These are phyloP conservation scores for Porites lobata DNA, from an alignment of 92 coral and sea anemone genomes.

Conservation along the genomic window DNA sequence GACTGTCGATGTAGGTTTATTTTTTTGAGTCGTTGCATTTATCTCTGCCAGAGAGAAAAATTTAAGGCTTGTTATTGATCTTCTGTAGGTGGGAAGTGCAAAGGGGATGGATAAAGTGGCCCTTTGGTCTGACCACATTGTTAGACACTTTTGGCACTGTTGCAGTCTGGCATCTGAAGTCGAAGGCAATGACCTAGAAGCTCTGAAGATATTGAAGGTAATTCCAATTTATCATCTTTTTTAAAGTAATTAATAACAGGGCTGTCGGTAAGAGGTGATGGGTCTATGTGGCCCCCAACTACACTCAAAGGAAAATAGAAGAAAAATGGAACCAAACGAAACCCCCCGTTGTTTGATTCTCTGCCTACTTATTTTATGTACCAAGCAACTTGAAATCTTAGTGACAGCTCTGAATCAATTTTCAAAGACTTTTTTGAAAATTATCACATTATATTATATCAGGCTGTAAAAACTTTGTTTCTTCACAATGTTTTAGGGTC, in stretches of 20 bases:
- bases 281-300: too few species aligned
- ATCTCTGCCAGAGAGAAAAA: neutral
- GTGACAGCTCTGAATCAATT: too few species aligned
- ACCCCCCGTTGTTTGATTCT: too few species aligned
- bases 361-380: too few species aligned
- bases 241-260: neutral
- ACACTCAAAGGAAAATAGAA: too few species aligned
- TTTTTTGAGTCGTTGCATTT: constrained; percentile 5
- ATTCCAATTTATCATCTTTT: neutral
- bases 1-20: neutral
- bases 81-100: constrained; percentile 45
- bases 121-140: constrained; percentile 60
- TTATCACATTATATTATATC: too few species aligned
- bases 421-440: too few species aligned
- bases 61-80: neutral
- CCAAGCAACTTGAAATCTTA: too few species aligned
- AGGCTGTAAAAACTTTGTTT: too few species aligned
- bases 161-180: constrained; percentile 26
- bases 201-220: constrained; percentile 26
- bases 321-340: too few species aligned
- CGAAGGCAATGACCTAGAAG: constrained; percentile 1
- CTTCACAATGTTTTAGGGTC: too few species aligned
- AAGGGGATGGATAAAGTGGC: constrained; percentile 56
- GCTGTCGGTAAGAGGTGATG: neutral
- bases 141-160: constrained; percentile 67